These are phyloP conservation scores for Indicator indicator DNA, from an alignment of 2,113 vertebrate species.

Conservation along the genomic window DNA sequence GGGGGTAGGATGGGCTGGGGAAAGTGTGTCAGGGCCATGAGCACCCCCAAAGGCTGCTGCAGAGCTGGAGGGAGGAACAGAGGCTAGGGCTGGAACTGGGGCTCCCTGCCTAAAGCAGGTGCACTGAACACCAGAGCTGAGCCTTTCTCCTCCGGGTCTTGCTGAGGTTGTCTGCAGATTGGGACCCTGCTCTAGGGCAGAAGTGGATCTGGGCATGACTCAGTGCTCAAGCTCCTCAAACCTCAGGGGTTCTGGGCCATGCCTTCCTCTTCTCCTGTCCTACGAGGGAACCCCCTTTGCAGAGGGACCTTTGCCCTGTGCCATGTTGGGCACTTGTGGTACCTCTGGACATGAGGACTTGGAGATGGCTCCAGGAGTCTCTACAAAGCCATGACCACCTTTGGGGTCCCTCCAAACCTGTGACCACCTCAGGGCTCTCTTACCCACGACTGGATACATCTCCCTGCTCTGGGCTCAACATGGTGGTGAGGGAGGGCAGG, in stretches of 20 bases:
- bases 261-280: background rate
- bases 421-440: background rate
- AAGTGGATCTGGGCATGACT: background rate
- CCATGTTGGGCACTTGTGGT: background rate
- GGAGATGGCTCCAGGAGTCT: background rate
- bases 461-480: background rate
- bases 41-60: background rate
- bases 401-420: background rate
- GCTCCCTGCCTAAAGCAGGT: background rate
- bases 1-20: background rate
- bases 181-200: background rate
- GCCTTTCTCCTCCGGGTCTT: background rate
- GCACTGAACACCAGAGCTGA: background rate
- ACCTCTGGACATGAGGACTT: background rate
- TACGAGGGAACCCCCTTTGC: rapidly evolving
- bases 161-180: background rate
- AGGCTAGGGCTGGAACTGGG: background rate
- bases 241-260: background rate
- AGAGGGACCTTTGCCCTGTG: background rate
- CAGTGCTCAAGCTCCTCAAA: background rate
- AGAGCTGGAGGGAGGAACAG: background rate
- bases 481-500: rapidly evolving
- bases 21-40: background rate
- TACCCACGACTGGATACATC: rapidly evolving
- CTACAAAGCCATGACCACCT: background rate